Evolutionary conservation across 2,888 invertebrate genomes (phyloP).

Genomic region (Hydrotaea diabolus): DNA sequence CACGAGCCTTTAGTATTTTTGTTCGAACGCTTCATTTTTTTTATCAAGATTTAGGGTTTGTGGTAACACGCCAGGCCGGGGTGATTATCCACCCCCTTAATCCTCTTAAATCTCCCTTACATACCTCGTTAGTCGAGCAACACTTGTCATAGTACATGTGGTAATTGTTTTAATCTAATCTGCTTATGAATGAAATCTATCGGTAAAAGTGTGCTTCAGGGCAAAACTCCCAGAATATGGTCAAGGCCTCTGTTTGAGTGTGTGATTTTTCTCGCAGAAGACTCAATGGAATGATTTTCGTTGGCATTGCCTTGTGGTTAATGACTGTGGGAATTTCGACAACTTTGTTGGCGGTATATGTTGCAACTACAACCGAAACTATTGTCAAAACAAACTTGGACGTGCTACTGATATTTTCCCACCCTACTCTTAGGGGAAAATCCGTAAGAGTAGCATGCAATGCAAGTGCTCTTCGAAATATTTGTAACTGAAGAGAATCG

Average conservation of each 20-base stretch:
- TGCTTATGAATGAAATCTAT: background rate
- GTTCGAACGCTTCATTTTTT: background rate
- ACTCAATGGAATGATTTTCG: conserved; percentile 2
- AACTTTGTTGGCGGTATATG: background rate
- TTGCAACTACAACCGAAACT: background rate
- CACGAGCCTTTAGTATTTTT: background rate
- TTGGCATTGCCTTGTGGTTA: conserved; percentile 38
- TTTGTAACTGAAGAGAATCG: conserved; percentile 23
- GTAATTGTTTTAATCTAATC: conserved; percentile 23
- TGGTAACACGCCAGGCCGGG: background rate
- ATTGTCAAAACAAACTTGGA: background rate
- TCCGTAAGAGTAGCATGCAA: background rate
- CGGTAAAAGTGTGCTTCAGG: background rate
- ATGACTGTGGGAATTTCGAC: conserved; percentile 65
- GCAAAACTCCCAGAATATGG: conserved; percentile 7
- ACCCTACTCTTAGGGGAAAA: conserved; percentile 1
- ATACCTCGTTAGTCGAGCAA: background rate
- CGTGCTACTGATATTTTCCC: conserved; percentile 42
- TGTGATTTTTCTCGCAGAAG: conserved; percentile 20
- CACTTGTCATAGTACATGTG: conserved; percentile 19
- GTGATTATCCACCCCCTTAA: conserved; percentile 4
- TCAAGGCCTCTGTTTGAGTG: conserved; percentile 35
- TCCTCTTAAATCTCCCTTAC: conserved; percentile 6
- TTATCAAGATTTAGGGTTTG: background rate
- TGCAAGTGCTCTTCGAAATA: background rate